Evolutionary conservation across 2,888 invertebrate genomes (phyloP).

Genomic region (Drosophila anomalata): DNA sequence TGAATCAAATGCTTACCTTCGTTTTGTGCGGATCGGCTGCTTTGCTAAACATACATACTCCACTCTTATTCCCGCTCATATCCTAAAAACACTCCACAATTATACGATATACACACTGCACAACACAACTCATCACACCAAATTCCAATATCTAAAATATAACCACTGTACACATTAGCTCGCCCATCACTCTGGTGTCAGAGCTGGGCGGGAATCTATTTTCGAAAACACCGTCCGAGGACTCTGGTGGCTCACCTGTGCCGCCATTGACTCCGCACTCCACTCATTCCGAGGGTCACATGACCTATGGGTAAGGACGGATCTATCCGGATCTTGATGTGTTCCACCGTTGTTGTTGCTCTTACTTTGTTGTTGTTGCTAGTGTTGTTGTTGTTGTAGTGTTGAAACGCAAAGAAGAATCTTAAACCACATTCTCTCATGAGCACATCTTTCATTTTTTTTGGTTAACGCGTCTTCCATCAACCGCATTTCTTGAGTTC

Average conservation of each 20-base stretch:
- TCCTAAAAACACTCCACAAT: constrained; percentile 34
- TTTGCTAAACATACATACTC: constrained; percentile 61
- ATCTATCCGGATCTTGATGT: constrained; percentile 40
- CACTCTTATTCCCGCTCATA: constrained; percentile 46
- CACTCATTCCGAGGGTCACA: constrained; percentile 85
- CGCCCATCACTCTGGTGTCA: constrained; percentile 96
- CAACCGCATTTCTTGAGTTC: constrained; percentile 29
- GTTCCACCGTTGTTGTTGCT: constrained; percentile 37
- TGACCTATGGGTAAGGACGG: constrained; percentile 84
- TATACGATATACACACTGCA: constrained; percentile 34
- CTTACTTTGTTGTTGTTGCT: constrained; percentile 49
- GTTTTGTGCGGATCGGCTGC: constrained; percentile 79
- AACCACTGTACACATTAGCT: constrained; percentile 85
- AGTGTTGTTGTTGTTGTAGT: constrained; percentile 48
- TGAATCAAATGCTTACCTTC: constrained; percentile 67
- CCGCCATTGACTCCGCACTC: constrained; percentile 88
- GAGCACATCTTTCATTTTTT: constrained; percentile 33
- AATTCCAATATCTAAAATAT: constrained; percentile 8
- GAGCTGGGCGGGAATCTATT: constrained; percentile 98
- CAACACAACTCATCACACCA: constrained; percentile 31
- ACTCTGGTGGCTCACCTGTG: constrained; percentile 88
- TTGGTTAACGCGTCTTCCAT: constrained; percentile 14
- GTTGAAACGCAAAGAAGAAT: constrained; percentile 36
- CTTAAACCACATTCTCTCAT: constrained; percentile 18
- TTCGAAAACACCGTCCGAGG: constrained; percentile 96